Base-by-base conservation (phyloP, 2,797 vertebrate species). In the Chelon auratus region DNA sequence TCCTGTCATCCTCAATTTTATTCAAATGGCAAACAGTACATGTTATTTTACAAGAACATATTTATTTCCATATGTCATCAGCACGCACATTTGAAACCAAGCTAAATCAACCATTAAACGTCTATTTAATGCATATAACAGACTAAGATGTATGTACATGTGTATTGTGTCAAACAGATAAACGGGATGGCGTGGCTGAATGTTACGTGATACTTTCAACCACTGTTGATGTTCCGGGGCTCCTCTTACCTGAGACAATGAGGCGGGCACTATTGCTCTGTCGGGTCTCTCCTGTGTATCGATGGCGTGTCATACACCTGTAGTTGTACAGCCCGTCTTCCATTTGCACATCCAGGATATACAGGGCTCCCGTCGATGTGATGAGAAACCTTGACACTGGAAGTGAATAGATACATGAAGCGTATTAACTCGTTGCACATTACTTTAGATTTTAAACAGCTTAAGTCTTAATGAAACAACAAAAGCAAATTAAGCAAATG, bases 281-380 rank as follows among this genome's bases (percentile, higher is more conserved):
- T 77, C 98, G 93, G 0, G 97, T 98, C 93, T 99, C 98, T 78
- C 97, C 97, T 20, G 98, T 99, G 95, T 99, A 99, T 71, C 95
- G 96, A 89, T 99, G 98, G 84, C 97, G 96, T 26, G 97, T 99
- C 93, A 97, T 95, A 82, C 98, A 99, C 88, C 98, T 96, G 94
- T 99, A 99, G 94, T 99, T 99, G 94, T 98, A 99, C 90, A 99
- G 94, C 63, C 97, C 97, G 1, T 99, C 98, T 85, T 99, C 98
- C 81, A 97, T 98, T 94, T 99, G 97, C 93, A 98, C 97, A 81
- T 99, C 97, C 95, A 97, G 94, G 95, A 99, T 98, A 96, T 99
- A 99, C 95, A 99, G 97, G 94, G 97, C 97, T 94, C 98, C 98
- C 87, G 96, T 98, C 94, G 97, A 97, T 92, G 98, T 98, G 93